These are phyloP conservation scores for Gymnothorax reevesii DNA, from an alignment of 2,797 vertebrate genomes.

Conservation along the genomic window DNA sequence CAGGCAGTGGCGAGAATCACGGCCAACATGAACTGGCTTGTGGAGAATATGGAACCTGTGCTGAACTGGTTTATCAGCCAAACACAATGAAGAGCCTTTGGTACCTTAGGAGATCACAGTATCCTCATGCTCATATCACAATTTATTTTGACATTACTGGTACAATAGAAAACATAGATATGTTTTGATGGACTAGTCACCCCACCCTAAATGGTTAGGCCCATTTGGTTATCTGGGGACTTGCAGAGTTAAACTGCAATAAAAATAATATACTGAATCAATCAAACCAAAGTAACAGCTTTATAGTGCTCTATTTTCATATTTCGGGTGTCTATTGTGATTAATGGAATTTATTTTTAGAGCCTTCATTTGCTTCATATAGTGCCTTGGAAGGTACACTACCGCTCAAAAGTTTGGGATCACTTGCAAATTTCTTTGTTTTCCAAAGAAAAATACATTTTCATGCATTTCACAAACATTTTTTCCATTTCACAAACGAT, in stretches of 20 bases:
- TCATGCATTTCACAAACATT: too few relatives aligned
- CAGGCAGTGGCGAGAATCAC: constrained; percentile 86
- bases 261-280: not conserved
- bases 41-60: constrained; percentile 72
- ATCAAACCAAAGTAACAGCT: not conserved
- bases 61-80: constrained; percentile 73
- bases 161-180: not conserved
- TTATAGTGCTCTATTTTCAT: not conserved
- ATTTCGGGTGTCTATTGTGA: not conserved
- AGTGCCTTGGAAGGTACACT: not conserved
- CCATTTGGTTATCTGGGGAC: too few relatives aligned
- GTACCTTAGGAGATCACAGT: not conserved
- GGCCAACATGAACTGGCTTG: constrained; percentile 88
- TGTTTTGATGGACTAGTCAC: not conserved
- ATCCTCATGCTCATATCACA: not conserved
- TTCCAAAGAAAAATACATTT: too few relatives aligned
- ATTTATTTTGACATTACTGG: constrained; percentile 2
- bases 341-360: not conserved
- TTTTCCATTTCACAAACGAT: too few relatives aligned
- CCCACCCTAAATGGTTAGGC: not conserved
- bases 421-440: too few relatives aligned
- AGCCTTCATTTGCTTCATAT: not conserved
- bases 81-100: constrained; percentile 38
- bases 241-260: not conserved
- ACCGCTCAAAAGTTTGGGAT: too few relatives aligned